Evolutionary conservation across 2,113 vertebrate species (phyloP).

Genomic region (Theristicus caerulescens): DNA sequence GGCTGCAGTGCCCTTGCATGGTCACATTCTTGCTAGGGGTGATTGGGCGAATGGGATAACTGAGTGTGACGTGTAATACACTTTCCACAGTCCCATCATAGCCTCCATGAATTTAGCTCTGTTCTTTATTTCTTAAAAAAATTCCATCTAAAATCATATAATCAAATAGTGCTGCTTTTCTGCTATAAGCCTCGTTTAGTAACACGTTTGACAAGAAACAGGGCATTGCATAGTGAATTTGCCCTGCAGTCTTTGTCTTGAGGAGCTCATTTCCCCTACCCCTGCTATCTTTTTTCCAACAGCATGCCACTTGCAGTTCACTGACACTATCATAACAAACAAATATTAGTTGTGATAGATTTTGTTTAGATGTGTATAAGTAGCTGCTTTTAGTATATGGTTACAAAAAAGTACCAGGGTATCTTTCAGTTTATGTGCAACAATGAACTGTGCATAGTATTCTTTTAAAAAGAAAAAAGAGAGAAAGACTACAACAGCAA

Average conservation of each 20-base stretch:
- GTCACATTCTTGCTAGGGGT: not conserved
- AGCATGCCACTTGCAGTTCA: not conserved
- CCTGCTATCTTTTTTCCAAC: not conserved
- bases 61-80: not conserved
- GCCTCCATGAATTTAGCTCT: not conserved
- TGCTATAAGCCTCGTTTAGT: not conserved
- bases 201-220: not conserved
- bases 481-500: not conserved
- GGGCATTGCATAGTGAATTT: not conserved
- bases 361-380: not conserved
- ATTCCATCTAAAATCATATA: not conserved
- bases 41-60: not conserved
- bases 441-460: not conserved
- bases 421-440: not conserved
- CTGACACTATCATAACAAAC: not conserved
- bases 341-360: not conserved
- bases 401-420: not conserved
- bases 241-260: not conserved
- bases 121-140: not conserved
- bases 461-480: not conserved
- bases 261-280: not conserved
- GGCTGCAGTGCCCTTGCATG: not conserved
- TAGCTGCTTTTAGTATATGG: fast-evolving
- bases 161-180: not conserved
- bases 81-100: not conserved